phyloP scores from a whole-genome alignment of 2,797 vertebrate genomes.

The Myotis pilosus region DNA sequence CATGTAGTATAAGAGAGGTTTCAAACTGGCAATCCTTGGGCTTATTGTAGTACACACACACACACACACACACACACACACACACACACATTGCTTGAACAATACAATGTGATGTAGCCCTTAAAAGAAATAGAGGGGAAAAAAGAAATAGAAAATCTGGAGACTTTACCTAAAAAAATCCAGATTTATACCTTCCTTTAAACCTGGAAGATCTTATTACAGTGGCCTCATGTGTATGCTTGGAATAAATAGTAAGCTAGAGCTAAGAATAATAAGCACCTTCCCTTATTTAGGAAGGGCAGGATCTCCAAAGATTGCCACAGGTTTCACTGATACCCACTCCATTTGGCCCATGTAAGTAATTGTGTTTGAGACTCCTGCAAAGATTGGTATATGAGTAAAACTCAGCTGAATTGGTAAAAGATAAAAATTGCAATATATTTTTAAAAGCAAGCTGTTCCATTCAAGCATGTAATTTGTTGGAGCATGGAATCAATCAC shows the following conservation, averaged over 20 bases:
- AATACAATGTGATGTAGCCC: neutral
- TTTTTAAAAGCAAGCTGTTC: neutral
- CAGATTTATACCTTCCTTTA: neutral
- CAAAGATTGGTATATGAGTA: neutral
- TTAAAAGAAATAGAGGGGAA: neutral
- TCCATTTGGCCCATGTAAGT: neutral
- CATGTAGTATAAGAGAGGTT: neutral
- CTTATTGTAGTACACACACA: neutral
- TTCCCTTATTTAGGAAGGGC: neutral
- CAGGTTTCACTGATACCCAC: neutral
- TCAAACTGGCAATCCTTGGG: neutral
- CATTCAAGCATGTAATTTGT: neutral
- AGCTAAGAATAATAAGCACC: neutral
- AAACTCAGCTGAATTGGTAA: neutral
- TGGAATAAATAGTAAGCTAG: neutral
- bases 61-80: neutral
- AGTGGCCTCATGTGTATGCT: neutral
- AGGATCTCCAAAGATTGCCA: neutral
- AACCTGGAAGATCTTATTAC: neutral
- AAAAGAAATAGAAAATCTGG: neutral
- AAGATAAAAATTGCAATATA: conserved; percentile 6
- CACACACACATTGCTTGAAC: neutral
- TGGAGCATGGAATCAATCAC: neutral
- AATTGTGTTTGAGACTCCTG: neutral
- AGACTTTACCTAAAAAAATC: conserved; percentile 44